Conservation (phyloP, 2,797 vertebrate genomes). For the Tarsius wallacei region DNA sequence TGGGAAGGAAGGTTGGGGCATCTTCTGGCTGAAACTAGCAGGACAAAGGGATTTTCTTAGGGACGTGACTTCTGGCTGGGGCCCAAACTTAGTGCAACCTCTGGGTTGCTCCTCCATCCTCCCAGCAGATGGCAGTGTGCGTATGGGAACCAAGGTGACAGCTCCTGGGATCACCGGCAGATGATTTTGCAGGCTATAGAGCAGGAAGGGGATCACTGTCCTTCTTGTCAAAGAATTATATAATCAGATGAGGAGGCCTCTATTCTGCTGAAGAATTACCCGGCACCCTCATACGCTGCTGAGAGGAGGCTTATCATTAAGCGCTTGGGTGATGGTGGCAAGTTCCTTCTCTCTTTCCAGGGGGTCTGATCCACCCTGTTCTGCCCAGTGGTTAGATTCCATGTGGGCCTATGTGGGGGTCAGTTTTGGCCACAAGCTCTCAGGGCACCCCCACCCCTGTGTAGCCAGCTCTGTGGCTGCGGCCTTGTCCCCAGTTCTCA, state of each 20-base stretch:
- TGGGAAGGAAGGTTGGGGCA: neutral
- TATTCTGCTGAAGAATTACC: neutral
- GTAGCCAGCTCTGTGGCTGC: neutral
- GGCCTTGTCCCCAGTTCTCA: neutral
- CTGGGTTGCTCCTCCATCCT: neutral
- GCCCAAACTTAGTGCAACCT: neutral
- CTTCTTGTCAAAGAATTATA: neutral
- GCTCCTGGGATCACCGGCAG: neutral
- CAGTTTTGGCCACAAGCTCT: neutral
- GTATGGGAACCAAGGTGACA: constrained; percentile 46
- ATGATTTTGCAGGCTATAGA: neutral
- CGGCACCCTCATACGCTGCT: neutral
- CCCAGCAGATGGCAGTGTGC: constrained; percentile 85
- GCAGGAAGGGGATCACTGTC: neutral
- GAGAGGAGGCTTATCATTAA: neutral
- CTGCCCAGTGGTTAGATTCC: neutral
- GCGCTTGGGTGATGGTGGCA: too few species aligned
- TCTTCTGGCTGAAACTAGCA: neutral
- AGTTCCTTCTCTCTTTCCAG: neutral
- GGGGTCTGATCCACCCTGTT: neutral
- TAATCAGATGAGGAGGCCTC: neutral
- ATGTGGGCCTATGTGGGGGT: neutral
- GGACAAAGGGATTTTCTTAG: neutral
- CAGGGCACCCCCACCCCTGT: neutral
- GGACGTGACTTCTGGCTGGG: neutral